Evolutionary conservation across 1,140 invertebrate genomes (phyloP).

Genomic region (Mercenaria mercenaria): DNA sequence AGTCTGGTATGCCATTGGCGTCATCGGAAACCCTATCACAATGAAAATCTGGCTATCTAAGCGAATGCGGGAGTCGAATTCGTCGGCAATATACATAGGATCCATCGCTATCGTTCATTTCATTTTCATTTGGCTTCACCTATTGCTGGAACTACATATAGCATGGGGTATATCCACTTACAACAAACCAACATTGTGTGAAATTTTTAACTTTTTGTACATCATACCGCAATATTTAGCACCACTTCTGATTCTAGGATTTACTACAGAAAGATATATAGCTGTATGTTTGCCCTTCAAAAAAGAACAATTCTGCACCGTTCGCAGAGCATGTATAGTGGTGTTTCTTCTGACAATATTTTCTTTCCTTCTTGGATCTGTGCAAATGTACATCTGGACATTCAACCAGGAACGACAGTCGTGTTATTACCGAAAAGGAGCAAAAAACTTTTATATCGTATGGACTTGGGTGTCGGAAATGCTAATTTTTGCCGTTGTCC

Average conservation of each 20-base stretch:
- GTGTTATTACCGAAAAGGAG: constrained; percentile 40
- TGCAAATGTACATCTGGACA: constrained; percentile 82
- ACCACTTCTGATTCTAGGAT: constrained; percentile 88
- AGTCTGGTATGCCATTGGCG: constrained; percentile 83
- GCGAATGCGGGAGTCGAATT: constrained; percentile 82
- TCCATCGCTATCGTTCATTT: constrained; percentile 83
- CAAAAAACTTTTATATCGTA: constrained; percentile 72
- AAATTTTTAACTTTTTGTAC: constrained; percentile 79
- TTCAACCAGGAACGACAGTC: constrained; percentile 61
- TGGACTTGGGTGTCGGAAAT: constrained; percentile 84
- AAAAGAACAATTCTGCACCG: constrained; percentile 81
- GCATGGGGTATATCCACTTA: constrained; percentile 79
- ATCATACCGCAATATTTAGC: constrained; percentile 83
- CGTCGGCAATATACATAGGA: constrained; percentile 84
- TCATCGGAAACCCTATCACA: constrained; percentile 83
- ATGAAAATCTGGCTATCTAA: constrained; percentile 82
- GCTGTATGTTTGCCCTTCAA: constrained; percentile 97
- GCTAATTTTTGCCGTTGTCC: constrained; percentile 81
- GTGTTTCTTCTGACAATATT: constrained; percentile 69
- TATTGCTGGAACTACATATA: constrained; percentile 77
- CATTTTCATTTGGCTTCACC: constrained; percentile 81
- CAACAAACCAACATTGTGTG: constrained; percentile 77
- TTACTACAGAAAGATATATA: constrained; percentile 97
- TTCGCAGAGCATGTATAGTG: constrained; percentile 71
- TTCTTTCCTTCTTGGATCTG: constrained; percentile 71